These are phyloP conservation scores for Zaprionus bogoriensis DNA, from an alignment of 2,888 invertebrate genomes.

Conservation along the genomic window DNA sequence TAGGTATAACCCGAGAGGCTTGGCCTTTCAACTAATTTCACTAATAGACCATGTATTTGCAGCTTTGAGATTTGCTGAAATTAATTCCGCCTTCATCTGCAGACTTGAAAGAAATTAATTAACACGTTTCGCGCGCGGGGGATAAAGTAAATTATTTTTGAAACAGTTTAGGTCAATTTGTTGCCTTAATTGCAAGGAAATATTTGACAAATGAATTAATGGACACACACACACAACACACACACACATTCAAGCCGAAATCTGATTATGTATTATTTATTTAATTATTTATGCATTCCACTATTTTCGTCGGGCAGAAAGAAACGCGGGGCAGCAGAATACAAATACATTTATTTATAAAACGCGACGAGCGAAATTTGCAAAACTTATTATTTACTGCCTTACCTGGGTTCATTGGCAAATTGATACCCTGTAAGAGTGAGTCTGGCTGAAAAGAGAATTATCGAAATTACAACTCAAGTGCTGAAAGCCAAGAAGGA, in stretches of 20 bases:
- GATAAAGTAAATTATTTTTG: constrained; percentile 29
- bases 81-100: constrained; percentile 3
- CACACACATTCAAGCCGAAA: constrained; percentile 7
- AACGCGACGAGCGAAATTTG: constrained; percentile 32
- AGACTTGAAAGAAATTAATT: constrained; percentile 27
- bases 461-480: not conserved
- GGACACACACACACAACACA: not conserved
- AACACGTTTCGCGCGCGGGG: constrained; percentile 4
- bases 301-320: constrained; percentile 2
- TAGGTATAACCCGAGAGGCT: not conserved
- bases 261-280: constrained; percentile 42
- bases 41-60: not conserved
- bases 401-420: constrained; percentile 17
- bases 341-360: constrained; percentile 18
- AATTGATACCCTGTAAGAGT: not conserved
- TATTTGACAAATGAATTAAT: constrained; percentile 26
- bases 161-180: constrained; percentile 39
- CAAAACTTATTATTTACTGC: constrained; percentile 29
- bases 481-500: not conserved
- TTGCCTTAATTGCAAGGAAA: constrained; percentile 7
- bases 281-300: constrained; percentile 14
- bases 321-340: not conserved
- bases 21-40: not conserved
- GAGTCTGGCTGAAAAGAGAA: not conserved
- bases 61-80: not conserved